These are phyloP conservation scores for Drosophila repleta DNA, from an alignment of 1,140 invertebrate genomes.

Conservation along the genomic window DNA sequence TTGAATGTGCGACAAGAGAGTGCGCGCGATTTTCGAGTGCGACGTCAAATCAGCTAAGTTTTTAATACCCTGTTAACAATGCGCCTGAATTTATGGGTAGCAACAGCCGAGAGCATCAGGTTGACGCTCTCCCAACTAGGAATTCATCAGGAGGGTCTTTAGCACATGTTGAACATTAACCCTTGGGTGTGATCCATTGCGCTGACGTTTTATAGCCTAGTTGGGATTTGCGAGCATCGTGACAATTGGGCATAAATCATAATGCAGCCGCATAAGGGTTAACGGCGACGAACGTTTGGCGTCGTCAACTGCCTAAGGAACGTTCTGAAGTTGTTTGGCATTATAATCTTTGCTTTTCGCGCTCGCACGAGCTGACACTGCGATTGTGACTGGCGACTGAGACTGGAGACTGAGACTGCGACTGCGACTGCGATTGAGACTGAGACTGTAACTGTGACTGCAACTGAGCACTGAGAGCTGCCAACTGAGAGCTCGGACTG, in stretches of 20 bases:
- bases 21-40: constrained; percentile 66
- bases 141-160: too few relatives aligned
- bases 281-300: constrained; percentile 37
- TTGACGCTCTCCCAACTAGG: too few relatives aligned
- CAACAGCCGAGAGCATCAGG: background rate
- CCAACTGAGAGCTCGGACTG: constrained; percentile 5
- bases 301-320: constrained; percentile 45
- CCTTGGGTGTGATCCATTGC: constrained; percentile 11
- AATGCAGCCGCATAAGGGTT: constrained; percentile 37
- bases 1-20: constrained; percentile 42
- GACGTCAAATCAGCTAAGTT: constrained; percentile 73
- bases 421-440: constrained; percentile 22
- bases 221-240: constrained; percentile 48
- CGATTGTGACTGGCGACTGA: constrained; percentile 28
- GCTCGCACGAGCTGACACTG: constrained; percentile 37
- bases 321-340: constrained; percentile 55
- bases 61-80: constrained; percentile 24
- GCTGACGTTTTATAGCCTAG: background rate
- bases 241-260: constrained; percentile 62
- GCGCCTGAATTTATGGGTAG: background rate
- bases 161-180: constrained; percentile 15
- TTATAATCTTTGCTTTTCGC: constrained; percentile 60
- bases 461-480: constrained; percentile 20
- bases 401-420: constrained; percentile 15
- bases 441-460: constrained; percentile 14